A percentile compares a stretch with the other conserved stretches of the same genome.
Evolutionary conservation across 2,113 vertebrate genomes (phyloP).

Genomic region (Thermophis baileyi): DNA sequence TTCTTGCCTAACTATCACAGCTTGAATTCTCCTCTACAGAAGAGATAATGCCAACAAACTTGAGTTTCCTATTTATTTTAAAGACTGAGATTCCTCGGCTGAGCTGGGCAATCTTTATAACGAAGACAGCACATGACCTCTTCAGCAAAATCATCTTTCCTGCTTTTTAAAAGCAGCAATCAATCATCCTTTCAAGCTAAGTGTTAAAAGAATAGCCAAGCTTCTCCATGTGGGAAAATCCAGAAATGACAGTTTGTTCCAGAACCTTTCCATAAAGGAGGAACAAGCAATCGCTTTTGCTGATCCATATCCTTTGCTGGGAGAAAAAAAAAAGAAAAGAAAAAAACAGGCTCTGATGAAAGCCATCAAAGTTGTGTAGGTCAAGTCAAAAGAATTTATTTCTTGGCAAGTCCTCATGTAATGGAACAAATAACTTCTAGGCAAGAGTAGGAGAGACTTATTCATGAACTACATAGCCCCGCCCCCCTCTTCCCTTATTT

Average conservation of each 20-base stretch:
- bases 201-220: not conserved
- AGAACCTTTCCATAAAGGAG: not conserved
- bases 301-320: not conserved
- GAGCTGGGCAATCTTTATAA: not conserved
- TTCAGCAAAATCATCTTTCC: not conserved
- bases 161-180: not conserved
- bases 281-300: not conserved
- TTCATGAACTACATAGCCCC: not conserved
- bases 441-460: not conserved
- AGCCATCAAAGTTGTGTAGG: not conserved
- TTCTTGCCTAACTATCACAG: not conserved
- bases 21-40: not conserved
- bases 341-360: not conserved
- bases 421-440: not conserved
- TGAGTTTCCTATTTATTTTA: conserved; percentile 14
- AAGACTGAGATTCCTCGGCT: not conserved
- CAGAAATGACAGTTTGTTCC: not conserved
- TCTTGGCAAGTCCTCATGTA: not conserved
- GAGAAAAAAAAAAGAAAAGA: not conserved
- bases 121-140: not conserved
- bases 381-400: not conserved
- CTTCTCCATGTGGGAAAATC: not conserved
- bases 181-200: not conserved
- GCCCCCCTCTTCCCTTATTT: not conserved
- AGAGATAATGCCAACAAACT: not conserved